Evolutionary conservation across 2,113 vertebrate species (phyloP).

Genomic region (Pelecanoides urinatrix): DNA sequence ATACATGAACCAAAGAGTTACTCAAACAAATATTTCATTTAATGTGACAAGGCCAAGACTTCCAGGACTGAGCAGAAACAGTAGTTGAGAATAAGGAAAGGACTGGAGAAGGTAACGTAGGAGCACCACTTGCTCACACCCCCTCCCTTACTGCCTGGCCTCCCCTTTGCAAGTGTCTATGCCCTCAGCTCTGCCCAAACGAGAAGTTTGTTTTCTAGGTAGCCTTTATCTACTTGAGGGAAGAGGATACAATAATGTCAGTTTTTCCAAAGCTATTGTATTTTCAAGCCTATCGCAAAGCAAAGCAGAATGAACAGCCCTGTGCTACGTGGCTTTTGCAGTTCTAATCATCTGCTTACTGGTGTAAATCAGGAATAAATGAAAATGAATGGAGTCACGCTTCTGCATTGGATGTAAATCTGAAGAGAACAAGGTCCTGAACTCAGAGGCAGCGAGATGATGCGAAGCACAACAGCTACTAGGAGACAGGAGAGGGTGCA

Average conservation of each 20-base stretch:
- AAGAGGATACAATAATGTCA: background rate
- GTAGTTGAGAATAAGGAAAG: background rate
- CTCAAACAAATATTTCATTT: background rate
- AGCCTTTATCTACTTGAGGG: background rate
- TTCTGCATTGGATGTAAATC: background rate
- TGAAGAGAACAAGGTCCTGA: background rate
- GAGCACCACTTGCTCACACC: background rate
- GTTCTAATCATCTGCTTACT: fast-evolving
- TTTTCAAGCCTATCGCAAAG: background rate
- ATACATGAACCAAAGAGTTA: background rate
- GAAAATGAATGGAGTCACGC: fast-evolving
- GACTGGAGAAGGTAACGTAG: background rate
- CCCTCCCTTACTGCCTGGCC: background rate
- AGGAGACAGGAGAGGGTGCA: background rate
- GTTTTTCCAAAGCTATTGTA: background rate
- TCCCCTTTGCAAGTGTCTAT: background rate
- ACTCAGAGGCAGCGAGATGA: background rate
- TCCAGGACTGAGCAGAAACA: background rate
- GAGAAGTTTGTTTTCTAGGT: background rate
- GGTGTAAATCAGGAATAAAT: background rate
- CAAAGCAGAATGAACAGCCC: background rate
- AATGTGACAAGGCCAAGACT: background rate
- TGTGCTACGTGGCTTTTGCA: background rate
- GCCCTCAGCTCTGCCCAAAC: background rate
- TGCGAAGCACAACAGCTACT: background rate